Evolutionary conservation across 2,888 invertebrate species (phyloP).

Genomic region (Lamellibrachia columna): DNA sequence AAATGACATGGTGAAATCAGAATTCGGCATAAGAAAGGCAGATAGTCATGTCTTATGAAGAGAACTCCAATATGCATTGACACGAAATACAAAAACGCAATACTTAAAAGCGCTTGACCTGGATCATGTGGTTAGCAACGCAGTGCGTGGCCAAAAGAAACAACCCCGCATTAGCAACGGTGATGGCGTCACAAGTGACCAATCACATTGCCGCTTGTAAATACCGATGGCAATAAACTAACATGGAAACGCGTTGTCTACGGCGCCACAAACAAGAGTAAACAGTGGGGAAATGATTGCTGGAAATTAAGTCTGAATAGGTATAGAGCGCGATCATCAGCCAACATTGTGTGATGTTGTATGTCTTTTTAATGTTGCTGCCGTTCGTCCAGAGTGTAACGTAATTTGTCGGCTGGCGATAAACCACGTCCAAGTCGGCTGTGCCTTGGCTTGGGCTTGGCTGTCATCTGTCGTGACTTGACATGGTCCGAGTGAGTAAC

Average conservation of each 20-base stretch:
- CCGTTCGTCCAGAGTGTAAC: neutral
- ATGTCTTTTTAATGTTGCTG: neutral
- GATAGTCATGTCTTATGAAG: neutral
- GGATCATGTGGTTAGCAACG: conserved; percentile 13
- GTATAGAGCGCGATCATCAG: neutral
- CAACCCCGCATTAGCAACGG: neutral
- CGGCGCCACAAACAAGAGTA: neutral
- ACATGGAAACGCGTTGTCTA: conserved; percentile 12
- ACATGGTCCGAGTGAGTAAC: neutral
- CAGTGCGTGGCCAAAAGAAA: neutral
- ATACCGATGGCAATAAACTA: neutral
- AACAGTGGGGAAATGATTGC: neutral
- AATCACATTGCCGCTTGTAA: neutral
- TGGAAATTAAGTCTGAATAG: neutral
- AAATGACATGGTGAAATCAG: neutral
- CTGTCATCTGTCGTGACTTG: conserved; percentile 16
- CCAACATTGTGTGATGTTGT: neutral
- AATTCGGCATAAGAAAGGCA: neutral
- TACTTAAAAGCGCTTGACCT: neutral
- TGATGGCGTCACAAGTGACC: conserved; percentile 3
- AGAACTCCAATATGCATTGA: neutral
- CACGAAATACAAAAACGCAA: neutral
- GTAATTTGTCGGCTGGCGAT: neutral
- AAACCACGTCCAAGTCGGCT: neutral
- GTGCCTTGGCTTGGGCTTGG: neutral